Conservation (phyloP, 2,113 vertebrate genomes). For the Spermophilus dauricus region DNA sequence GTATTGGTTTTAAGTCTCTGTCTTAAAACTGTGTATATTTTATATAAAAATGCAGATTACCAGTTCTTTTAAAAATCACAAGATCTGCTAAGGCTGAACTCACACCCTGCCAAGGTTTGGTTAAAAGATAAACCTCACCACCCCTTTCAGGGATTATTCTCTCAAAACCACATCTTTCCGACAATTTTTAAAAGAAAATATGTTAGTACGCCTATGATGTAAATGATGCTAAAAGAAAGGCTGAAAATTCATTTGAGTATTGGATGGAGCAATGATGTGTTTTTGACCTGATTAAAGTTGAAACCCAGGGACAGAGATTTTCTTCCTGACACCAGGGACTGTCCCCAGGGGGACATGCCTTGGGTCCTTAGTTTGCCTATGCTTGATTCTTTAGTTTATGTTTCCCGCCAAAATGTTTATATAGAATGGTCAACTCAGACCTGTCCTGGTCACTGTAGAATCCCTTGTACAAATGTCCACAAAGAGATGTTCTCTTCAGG, state of each 20-base stretch:
- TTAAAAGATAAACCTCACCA: neutral
- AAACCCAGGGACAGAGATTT: neutral
- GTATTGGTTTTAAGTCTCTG: neutral
- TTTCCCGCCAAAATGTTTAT: neutral
- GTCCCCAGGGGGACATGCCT: accelerated
- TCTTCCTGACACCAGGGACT: neutral
- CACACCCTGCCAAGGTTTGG: neutral
- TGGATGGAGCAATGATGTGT: accelerated
- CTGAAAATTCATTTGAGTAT: neutral
- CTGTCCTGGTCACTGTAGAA: neutral
- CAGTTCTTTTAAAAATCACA: neutral
- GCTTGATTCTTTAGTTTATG: neutral
- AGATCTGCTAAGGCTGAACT: neutral
- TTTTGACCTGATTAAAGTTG: neutral
- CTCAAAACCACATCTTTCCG: neutral
- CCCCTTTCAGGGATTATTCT: neutral
- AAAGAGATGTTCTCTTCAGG: neutral
- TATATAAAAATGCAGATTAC: neutral
- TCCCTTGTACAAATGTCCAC: neutral
- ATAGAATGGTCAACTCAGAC: too few species aligned
- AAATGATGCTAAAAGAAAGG: neutral
- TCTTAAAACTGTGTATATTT: neutral
- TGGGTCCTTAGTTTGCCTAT: neutral
- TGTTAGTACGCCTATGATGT: neutral
- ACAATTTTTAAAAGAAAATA: neutral